Conservation (phyloP, 2,113 vertebrate genomes). For the Pyxicephalus adspersus region DNA sequence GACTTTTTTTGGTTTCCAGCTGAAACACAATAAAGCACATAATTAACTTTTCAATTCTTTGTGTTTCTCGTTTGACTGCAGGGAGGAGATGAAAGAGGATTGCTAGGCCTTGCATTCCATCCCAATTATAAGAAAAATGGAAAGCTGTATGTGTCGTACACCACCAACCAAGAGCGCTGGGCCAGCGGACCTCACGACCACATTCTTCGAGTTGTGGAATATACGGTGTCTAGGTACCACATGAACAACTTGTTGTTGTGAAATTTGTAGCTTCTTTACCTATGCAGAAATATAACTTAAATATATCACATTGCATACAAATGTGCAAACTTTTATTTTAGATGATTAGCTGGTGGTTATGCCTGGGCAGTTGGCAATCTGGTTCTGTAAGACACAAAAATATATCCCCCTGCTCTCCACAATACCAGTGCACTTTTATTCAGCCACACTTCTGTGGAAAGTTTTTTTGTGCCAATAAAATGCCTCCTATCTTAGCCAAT, state of each 20-base stretch:
- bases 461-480: too few species aligned
- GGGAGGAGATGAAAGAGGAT: slow-evolving; percentile 99
- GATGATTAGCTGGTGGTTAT: too few species aligned
- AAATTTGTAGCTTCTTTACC: too few species aligned
- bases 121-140: slow-evolving; percentile 99
- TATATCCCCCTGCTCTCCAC: too few species aligned
- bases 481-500: too few species aligned
- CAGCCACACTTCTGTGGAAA: too few species aligned
- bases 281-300: too few species aligned
- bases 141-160: slow-evolving; percentile 98
- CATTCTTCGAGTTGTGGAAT: slow-evolving; percentile 98
- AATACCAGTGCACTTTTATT: too few species aligned
- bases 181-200: slow-evolving; percentile 98
- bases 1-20: slow-evolving; percentile 73
- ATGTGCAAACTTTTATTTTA: too few species aligned
- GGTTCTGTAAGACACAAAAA: too few species aligned
- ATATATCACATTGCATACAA: too few species aligned
- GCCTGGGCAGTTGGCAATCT: too few species aligned
- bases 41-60: slow-evolving; percentile 98
- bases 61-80: slow-evolving; percentile 97
- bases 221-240: slow-evolving; percentile 93
- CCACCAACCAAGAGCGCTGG: slow-evolving; percentile 99
- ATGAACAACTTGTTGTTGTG: neutral
- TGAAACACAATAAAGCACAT: slow-evolving; percentile 88
- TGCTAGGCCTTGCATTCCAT: slow-evolving; percentile 99